Conservation (phyloP, 2,888 invertebrate species). For the Eumacrocentrus americanus region DNA sequence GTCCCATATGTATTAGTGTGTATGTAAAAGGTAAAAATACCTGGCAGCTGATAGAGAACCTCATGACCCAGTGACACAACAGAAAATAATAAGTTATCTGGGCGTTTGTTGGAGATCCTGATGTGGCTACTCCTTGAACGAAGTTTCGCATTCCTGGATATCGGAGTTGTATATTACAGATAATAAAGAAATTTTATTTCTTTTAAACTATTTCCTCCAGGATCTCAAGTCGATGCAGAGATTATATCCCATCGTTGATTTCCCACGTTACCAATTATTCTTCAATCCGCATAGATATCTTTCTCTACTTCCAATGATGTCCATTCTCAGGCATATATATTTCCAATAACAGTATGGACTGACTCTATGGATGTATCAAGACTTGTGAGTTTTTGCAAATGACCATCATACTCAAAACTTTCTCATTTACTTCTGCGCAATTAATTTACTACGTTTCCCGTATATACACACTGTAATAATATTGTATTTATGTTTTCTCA, state of each 20-base stretch:
- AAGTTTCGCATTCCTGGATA: constrained; percentile 9
- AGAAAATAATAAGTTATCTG: background rate
- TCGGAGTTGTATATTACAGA: too few relatives aligned
- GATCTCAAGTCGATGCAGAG: background rate
- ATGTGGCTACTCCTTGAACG: background rate
- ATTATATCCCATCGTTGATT: constrained; percentile 1
- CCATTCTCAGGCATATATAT: background rate
- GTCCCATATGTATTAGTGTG: too few relatives aligned
- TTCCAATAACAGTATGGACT: background rate
- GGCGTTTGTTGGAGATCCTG: background rate
- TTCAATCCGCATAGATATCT: constrained; percentile 1
- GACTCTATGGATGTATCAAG: background rate
- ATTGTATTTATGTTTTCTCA: constrained; percentile 3
- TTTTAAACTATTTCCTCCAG: background rate
- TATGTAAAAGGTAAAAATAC: constrained; percentile 8
- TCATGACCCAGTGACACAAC: constrained; percentile 39
- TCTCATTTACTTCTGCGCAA: constrained; percentile 18
- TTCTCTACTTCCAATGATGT: constrained; percentile 5
- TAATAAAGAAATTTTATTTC: constrained; percentile 2
- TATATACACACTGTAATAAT: background rate
- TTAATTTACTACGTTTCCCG: constrained; percentile 12
- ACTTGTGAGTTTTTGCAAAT: constrained; percentile 1
- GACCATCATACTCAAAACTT: constrained; percentile 12
- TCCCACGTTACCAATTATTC: constrained; percentile 28
- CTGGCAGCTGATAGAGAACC: constrained; percentile 15